Evolutionary conservation across 2,797 vertebrate species (phyloP), one percentile per base, ranked within the genome.

Genomic region (Micromesistius poutassou): DNA sequence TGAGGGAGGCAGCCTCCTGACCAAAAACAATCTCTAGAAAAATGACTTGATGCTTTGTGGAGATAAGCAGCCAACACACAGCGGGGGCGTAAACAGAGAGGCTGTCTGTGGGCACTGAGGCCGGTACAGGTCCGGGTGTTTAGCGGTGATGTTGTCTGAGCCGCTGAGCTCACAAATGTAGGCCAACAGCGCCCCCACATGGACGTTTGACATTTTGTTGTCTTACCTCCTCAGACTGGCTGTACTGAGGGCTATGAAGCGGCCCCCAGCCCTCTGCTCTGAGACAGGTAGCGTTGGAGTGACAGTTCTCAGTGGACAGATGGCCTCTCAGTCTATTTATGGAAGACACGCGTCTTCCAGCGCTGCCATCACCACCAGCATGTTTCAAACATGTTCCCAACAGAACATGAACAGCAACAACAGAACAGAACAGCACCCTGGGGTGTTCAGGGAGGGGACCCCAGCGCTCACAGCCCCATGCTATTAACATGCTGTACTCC

Each of bases 121-220:
- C 55, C 55, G 25, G n/a, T 25, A 12, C 62, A 66, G 62, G 62
- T 66, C 62, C 28, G n/a, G 68, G 30, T 71, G 70, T 14, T 30
- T 12, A 71, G 30, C 25, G 8, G 70, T 19, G 31, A 68, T 68
- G 8, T 68, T 28, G 70, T 22, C 12, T 71, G 36, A 42, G 50
- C n/a, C 62, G n/a, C 12, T 80, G 46, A 74, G 82, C 73, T 85
- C 28, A 80, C 87, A 83, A 87, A 88, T 86, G 85, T 90, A 88
- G 84, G 82, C 89, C 93, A 93, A 93, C 87, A 94, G 92, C 89
- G 93, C 93, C 94, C 90, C 92, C 93, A 87, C 89, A 88, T 93
- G 93, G 93, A 93, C 80, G 73, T 36, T 36, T 82, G 31, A 36
- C 31, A 22, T 35, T 35, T 33, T 31, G 5, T 35, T 35, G 33